Percentiles rank a stretch among this genome's conserved stretches.
These are phyloP conservation scores for Acrocephalus kingi DNA, from an alignment of 2,113 vertebrate genomes.

Conservation along the genomic window DNA sequence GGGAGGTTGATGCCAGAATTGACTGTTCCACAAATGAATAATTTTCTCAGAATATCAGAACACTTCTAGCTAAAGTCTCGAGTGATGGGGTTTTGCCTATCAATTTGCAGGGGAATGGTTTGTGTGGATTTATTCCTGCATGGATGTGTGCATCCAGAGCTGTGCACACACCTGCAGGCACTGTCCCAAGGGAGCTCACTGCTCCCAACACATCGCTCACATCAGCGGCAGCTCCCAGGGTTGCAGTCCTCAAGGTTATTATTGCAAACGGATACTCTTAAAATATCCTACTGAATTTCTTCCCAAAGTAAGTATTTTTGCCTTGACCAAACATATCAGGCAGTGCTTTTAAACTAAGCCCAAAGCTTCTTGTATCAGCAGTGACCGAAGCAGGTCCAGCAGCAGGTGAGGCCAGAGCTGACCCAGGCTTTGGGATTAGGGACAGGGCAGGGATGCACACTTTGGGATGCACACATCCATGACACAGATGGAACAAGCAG, in stretches of 20 bases:
- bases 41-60: background rate
- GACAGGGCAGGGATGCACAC: background rate
- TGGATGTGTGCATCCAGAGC: accelerated
- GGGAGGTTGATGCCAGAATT: background rate
- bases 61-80: background rate
- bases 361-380: background rate
- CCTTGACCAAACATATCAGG: background rate
- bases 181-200: background rate
- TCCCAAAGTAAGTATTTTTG: background rate
- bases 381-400: background rate
- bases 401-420: background rate
- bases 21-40: background rate
- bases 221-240: background rate
- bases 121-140: background rate
- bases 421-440: background rate
- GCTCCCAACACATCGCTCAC: background rate
- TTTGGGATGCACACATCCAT: background rate
- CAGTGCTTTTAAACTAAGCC: background rate
- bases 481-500: background rate
- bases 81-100: background rate
- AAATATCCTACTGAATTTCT: background rate
- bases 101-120: background rate
- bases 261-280: background rate
- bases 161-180: background rate
- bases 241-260: background rate